A percentile compares a stretch with the other conserved stretches of the same genome.
phyloP scores from a whole-genome alignment of 2,888 invertebrate species.

The Melipona beecheii region DNA sequence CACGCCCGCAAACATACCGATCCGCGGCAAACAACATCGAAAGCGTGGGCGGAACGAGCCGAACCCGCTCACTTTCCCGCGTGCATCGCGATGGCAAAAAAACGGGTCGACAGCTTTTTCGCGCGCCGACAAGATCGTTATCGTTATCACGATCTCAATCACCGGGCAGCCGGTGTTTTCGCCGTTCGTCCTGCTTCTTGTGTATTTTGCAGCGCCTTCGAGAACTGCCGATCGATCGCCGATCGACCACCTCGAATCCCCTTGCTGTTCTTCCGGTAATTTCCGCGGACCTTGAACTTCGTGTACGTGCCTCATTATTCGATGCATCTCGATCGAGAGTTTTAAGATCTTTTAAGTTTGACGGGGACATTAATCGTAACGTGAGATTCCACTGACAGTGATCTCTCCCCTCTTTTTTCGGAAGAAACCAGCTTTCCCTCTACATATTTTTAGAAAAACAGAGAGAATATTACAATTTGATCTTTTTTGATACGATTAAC shows the following conservation, averaged over 20 bases:
- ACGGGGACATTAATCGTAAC: no score
- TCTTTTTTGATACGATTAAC: no score
- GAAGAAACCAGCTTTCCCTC: no score
- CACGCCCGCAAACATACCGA: conserved; percentile 1
- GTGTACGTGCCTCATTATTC: no score
- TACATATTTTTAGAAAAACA: no score
- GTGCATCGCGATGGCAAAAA: background rate
- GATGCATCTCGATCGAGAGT: no score
- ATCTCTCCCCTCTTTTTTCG: no score
- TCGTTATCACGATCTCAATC: conserved; percentile 45
- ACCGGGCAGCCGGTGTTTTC: conserved; percentile 26
- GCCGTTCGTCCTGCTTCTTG: conserved; percentile 10
- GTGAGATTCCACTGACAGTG: no score
- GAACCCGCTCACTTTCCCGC: conserved; percentile 17
- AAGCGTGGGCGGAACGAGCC: conserved; percentile 32
- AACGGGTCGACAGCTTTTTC: conserved; percentile 31
- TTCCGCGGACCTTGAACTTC: no score
- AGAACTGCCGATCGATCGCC: background rate
- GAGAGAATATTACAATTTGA: no score
- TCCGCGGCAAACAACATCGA: background rate
- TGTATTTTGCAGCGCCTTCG: conserved; percentile 20
- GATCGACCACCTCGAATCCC: background rate
- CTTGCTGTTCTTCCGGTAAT: background rate
- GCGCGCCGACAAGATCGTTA: conserved; percentile 42
- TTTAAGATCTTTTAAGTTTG: no score